Evolutionary conservation across 2,113 vertebrate genomes (phyloP).

Genomic region (Xiphophorus hellerii): DNA sequence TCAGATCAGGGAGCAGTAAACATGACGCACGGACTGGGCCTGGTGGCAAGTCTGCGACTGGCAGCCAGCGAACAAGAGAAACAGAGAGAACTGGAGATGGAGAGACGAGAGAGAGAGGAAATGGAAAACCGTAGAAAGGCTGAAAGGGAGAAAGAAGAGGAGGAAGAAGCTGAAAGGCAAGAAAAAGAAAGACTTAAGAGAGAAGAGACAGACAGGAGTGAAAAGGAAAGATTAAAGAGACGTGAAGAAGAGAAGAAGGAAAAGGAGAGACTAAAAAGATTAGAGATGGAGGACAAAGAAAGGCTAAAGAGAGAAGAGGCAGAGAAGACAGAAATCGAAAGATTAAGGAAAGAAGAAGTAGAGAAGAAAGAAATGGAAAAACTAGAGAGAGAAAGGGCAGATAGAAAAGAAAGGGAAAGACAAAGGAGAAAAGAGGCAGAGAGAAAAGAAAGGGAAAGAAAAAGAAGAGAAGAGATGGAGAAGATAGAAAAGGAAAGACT

Average conservation of each 20-base stretch:
- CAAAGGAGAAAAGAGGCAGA: neutral
- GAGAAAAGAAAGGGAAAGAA: neutral
- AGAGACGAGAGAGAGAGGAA: slow-evolving; percentile 3
- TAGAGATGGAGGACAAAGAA: neutral
- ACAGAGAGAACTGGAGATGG: slow-evolving; percentile 43
- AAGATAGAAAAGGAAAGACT: slow-evolving; percentile 11
- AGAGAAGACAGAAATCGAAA: neutral
- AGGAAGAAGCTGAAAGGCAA: neutral
- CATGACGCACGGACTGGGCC: slow-evolving; percentile 5
- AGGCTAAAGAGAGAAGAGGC: neutral
- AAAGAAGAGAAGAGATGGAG: slow-evolving; percentile 17
- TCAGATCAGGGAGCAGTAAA: neutral
- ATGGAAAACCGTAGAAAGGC: neutral
- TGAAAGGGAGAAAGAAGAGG: neutral
- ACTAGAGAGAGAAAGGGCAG: neutral
- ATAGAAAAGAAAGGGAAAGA: neutral
- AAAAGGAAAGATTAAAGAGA: neutral
- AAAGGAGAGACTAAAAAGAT: neutral
- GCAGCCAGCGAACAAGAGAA: slow-evolving; percentile 67
- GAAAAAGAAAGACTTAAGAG: neutral
- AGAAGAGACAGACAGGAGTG: neutral
- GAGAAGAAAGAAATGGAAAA: neutral
- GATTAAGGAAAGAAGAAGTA: neutral
- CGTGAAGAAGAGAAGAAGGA: neutral
- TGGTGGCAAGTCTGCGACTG: slow-evolving; percentile 65